Evolutionary conservation across 1,140 invertebrate genomes (phyloP).

Genomic region (Panulirus ornatus): DNA sequence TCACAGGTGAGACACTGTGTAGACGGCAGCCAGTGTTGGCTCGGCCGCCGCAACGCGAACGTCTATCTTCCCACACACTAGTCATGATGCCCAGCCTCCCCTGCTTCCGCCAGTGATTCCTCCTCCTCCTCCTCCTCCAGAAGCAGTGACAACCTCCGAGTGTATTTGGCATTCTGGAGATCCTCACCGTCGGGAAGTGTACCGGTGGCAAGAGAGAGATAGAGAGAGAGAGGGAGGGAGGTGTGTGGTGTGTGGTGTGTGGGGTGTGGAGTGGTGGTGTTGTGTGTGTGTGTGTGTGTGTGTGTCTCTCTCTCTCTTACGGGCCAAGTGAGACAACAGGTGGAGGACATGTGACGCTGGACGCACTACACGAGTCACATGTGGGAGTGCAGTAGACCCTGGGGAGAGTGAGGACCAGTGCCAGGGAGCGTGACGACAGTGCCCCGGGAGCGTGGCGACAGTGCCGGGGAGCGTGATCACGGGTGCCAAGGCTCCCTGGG

Average conservation of each 20-base stretch:
- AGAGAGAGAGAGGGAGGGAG: too few species aligned
- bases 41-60: conserved; percentile 19
- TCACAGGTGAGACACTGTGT: conserved; percentile 40
- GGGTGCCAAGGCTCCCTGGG: background rate
- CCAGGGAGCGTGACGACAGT: too few species aligned
- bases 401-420: background rate
- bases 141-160: background rate
- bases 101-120: too few species aligned
- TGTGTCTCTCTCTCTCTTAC: too few species aligned
- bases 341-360: conserved; percentile 18
- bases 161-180: too few species aligned
- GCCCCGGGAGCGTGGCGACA: background rate
- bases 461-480: background rate
- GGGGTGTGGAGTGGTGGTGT: background rate
- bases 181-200: too few species aligned
- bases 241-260: background rate
- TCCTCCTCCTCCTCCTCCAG: background rate
- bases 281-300: background rate
- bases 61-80: background rate
- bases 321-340: conserved; percentile 5
- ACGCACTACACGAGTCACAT: conserved; percentile 7
- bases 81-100: background rate
- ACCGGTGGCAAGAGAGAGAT: too few species aligned
- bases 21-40: conserved; percentile 28
- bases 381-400: background rate